These are phyloP conservation scores for Tortricodes alternella DNA, from an alignment of 2,888 invertebrate species.

Conservation along the genomic window DNA sequence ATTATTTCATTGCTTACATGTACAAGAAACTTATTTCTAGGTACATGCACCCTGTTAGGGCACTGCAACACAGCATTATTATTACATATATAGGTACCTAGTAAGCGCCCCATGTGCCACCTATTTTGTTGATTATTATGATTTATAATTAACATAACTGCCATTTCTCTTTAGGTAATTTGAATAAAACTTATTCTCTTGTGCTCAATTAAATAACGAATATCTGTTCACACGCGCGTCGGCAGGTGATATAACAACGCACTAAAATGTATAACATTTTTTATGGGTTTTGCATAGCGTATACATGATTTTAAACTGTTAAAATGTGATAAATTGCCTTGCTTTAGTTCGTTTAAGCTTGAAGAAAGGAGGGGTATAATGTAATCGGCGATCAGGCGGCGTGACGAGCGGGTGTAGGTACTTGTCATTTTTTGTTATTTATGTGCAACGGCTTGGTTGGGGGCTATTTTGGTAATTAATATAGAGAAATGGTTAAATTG, in stretches of 20 bases:
- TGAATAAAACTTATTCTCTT: constrained; percentile 21
- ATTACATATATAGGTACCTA: not conserved
- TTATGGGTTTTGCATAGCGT: constrained; percentile 54
- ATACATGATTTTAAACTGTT: constrained; percentile 47
- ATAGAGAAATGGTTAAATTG: constrained; percentile 67
- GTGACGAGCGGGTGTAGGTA: constrained; percentile 85
- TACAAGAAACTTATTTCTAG: too few species aligned
- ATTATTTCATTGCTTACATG: too few species aligned
- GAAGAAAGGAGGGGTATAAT: constrained; percentile 51
- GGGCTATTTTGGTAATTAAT: constrained; percentile 69
- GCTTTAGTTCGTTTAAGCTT: constrained; percentile 60
- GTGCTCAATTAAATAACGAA: not conserved
- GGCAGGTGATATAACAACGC: constrained; percentile 52
- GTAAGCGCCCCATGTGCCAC: not conserved
- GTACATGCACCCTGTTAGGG: too few species aligned
- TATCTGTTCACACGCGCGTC: constrained; percentile 17
- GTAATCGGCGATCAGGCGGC: constrained; percentile 80
- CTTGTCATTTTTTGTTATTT: constrained; percentile 67
- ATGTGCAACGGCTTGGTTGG: constrained; percentile 52
- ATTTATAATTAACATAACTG: not conserved
- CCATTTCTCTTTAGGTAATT: constrained; percentile 9
- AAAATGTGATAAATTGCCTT: constrained; percentile 66
- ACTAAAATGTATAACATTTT: constrained; percentile 38
- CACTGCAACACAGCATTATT: not conserved
- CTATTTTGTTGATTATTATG: not conserved